phyloP scores from a whole-genome alignment of 2,797 vertebrate genomes.

The Enteromius unitaeniatus region DNA sequence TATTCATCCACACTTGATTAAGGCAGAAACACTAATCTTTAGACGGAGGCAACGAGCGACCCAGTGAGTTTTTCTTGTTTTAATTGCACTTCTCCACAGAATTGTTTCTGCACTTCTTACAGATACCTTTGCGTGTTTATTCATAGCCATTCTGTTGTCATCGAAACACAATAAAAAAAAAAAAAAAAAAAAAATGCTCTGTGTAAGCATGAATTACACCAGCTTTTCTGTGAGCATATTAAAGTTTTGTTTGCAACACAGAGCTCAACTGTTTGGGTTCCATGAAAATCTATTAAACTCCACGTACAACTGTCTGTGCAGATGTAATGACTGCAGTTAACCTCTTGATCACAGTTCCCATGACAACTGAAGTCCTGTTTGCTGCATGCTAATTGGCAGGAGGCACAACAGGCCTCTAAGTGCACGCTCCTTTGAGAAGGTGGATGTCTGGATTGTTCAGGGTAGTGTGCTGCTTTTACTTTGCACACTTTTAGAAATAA shows the following conservation, averaged over 20 bases:
- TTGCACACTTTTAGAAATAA: not conserved
- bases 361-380: conserved; percentile 23
- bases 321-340: conserved; percentile 1
- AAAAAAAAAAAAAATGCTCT: not conserved
- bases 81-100: conserved; percentile 55
- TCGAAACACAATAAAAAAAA: not conserved
- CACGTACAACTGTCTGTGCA: not conserved
- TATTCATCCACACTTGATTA: conserved; percentile 76
- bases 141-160: conserved; percentile 14
- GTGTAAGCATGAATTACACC: not conserved
- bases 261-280: not conserved
- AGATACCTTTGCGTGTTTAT: conserved; percentile 15
- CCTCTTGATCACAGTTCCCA: conserved; percentile 5
- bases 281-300: not conserved
- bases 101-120: conserved; percentile 9
- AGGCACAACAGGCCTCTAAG: not conserved
- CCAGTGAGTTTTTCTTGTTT: conserved; percentile 55
- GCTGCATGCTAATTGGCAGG: not conserved
- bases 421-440: not conserved
- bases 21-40: conserved; percentile 71
- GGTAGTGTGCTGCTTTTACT: not conserved
- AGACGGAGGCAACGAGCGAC: conserved; percentile 54
- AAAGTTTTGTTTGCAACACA: not conserved
- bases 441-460: not conserved
- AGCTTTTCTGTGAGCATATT: not conserved